Evolutionary conservation across 2,888 invertebrate species (phyloP), one percentile per base, ranked within the genome.

Genomic region (Nomada lathburiana): DNA sequence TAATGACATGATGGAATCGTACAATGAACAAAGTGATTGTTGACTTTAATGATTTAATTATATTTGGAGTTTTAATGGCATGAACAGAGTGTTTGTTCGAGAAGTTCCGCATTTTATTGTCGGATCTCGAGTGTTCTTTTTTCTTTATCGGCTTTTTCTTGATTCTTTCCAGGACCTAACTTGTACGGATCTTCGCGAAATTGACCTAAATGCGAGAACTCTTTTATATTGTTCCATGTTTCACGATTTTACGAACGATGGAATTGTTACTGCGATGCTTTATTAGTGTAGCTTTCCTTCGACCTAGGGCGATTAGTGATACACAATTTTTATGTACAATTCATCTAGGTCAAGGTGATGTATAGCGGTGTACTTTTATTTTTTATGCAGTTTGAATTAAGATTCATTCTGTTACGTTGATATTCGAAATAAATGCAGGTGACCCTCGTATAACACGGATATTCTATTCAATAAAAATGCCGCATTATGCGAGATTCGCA

Each of bases 121-220:
- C n/a, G 5, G n/a, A 20, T 20, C 53, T 18, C 20, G n/a, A 65
- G 52, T 65, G 50, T 52, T 29, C n/a, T 52, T 65, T 26, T 50
- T 52, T n/a, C 52, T 29, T 52, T 65, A 65, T 26, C 65, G 11
- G 50, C 29, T 52, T 65, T 26, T 23, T 11, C 50, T 13, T 29
- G 50, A 16, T 68, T 53, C 42, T 20, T 68, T 55, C 42, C 16
- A 18, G 11, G 1, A 23, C 42, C 53, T 16, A 36, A 68, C 18
- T 53, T 68, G n/a, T 23, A 4, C 23, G 23, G 67, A 20, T 68
- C 20, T 55, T 23, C 20, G 16, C 16, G 20, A 68, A 53, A 68
- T 20, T 68, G 55, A 20, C 36, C 16, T 26, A n/a, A n/a, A 36
- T 29, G n/a, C 47, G 9, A 44, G 13, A 16, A 13, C 47, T 29